These are phyloP conservation scores for Pocillopora damicornis DNA, from an alignment of 64 coral and sea anemone species.

Conservation along the genomic window DNA sequence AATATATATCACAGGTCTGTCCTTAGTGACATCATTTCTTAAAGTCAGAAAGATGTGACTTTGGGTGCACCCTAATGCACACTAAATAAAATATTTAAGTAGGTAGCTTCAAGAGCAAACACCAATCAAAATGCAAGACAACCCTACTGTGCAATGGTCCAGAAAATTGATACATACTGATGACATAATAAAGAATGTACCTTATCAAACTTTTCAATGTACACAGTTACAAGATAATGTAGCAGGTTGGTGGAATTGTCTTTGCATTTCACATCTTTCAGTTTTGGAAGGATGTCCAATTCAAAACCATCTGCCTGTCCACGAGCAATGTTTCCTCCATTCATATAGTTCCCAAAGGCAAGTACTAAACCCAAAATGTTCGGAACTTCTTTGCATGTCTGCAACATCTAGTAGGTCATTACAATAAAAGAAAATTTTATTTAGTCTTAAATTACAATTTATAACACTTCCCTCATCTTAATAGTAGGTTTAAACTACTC, in stretches of 20 bases:
- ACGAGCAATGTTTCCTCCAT: constrained; percentile 76
- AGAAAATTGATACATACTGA: too few relatives aligned
- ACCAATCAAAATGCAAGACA: background rate
- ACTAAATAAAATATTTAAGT: too few relatives aligned
- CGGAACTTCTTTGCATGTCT: constrained; percentile 59
- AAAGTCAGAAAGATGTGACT: too few relatives aligned
- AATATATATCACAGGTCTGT: too few relatives aligned
- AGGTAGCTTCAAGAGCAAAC: too few relatives aligned
- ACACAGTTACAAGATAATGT: constrained; percentile 70
- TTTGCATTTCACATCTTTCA: constrained; percentile 94
- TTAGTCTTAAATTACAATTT: too few relatives aligned
- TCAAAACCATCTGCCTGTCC: constrained; percentile 93
- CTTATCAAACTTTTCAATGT: constrained; percentile 77
- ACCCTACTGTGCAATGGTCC: background rate
- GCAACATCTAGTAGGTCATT: constrained; percentile 39
- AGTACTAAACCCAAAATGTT: constrained; percentile 63
- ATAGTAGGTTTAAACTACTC: too few relatives aligned
- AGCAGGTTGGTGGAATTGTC: constrained; percentile 74
- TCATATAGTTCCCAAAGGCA: constrained; percentile 95
- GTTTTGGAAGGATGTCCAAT: constrained; percentile 80
- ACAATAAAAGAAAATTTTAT: background rate
- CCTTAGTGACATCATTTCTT: too few relatives aligned
- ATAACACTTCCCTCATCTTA: too few relatives aligned
- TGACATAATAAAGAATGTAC: background rate
- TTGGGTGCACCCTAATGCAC: too few relatives aligned